Base-by-base conservation (phyloP, 2,113 vertebrate genomes). In the Rhabdomys dilectus region DNA sequence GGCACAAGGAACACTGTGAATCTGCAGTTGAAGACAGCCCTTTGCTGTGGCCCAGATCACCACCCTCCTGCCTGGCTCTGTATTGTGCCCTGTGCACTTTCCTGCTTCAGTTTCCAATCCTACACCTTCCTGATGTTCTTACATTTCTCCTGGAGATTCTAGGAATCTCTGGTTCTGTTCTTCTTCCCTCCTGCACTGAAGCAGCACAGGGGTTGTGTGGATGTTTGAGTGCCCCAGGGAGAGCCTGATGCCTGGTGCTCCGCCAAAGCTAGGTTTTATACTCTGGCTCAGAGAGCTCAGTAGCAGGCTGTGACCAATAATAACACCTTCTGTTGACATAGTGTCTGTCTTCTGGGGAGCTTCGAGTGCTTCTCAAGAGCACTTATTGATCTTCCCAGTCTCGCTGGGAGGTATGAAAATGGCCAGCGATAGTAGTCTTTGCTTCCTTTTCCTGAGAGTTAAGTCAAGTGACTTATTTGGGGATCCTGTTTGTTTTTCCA, bases 211-310 rank as follows among this genome's bases (percentile, higher is more conserved):
- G n/a, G 36, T 39, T 66, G 0, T 29, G 72, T 45, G 24, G 58
- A 60, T 3, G 2, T 86, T 19, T 76, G 51, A 75, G 76, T 66
- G 73, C 68, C 77, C 81, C 15, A 1, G 87, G 13, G 51, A 88
- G 51, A 60, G 86, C 26, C 31, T 31, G 85, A 39, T 29, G 42
- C 31, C 56, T 91, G 92, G n/a, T 95, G 21, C 48, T 51, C 16
- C 3, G 81, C 88, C 97, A 93, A 29, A 94, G 95, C 96, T 72
- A 92, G n/a, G 96, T 76, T 93, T 95, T 86, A 39, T 91, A 2
- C 92, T 76, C 89, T 96, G 68, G 76, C 77, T 96, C 51, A 1
- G 45, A 1, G 45, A 72, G 66, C 95, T 97, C 92, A 34, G 39
- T 4, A 73, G 70, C 86, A 81, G 75, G 73, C 91, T 51, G 56